Base-by-base conservation (phyloP, 2,113 vertebrate genomes). In the Coreoperca whiteheadi region DNA sequence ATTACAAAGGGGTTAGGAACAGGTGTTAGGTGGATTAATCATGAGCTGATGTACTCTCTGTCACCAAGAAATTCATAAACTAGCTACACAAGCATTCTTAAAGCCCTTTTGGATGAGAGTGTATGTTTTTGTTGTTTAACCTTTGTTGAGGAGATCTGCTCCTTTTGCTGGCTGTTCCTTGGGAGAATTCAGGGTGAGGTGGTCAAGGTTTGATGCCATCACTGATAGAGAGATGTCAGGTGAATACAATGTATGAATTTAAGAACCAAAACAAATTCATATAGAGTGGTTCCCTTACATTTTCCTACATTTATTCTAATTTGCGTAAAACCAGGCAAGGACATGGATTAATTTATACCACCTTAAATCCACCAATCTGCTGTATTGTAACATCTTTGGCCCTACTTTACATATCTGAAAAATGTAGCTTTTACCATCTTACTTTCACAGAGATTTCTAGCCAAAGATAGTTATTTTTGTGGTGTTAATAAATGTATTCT, bases 121-220 rank as follows among this genome's bases (percentile, higher is more conserved):
- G 56, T 67, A 6, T 82, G 51, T 68, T 65, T 63, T 82, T 53
- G 56, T 67, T 63, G 72, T 73, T 76, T 41, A 18, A 60, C 46
- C 18, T 87, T 81, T 89, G 70, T 90, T 76, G 30, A 76, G 76
- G 85, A 88, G 84, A 46, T 87, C 46, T 82, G 81, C 77, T 90
- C 88, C 79, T 92, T 86, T 90, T 82, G 86, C 83, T 91, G 86
- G 88, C 82, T 92, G 74, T 91, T 91, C 75, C 71, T 88, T 66
- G 79, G 71, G 84, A 77, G 83, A 87, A 88, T 94, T 93, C 92
- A 93, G 92, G 91, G 87, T 91, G 77, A 87, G 91, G 90, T 71
- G 86, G 90, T 92, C 90, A 89, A 56, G 89, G 91, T 92, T 94
- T 94, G 91, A 93, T 94, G 93, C 90, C 80, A 16, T 88, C 76